These are phyloP conservation scores for Athetis lepigone DNA, from an alignment of 2,888 invertebrate genomes.

Conservation along the genomic window DNA sequence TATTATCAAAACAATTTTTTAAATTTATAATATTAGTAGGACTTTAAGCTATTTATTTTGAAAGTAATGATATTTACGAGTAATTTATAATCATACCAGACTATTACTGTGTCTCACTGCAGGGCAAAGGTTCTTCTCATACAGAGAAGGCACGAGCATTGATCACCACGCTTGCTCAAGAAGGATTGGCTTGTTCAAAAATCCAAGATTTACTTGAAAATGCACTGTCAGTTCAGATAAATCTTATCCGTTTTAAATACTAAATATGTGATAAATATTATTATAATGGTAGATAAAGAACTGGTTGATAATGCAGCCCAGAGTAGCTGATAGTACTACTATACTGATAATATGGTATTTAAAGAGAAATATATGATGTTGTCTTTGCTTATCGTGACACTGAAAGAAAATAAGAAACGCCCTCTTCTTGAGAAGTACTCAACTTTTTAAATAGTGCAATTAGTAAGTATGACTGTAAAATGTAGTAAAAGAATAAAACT, in stretches of 20 bases:
- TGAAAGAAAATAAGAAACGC: background rate
- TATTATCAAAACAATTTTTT: no score
- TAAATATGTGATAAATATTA: constrained; percentile 34
- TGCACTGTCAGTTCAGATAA: background rate
- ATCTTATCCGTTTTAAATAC: constrained; percentile 2
- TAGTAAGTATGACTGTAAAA: no score
- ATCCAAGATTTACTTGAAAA: background rate
- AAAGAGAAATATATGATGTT: constrained; percentile 26
- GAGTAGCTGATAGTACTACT: constrained; percentile 11
- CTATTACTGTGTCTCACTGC: no score
- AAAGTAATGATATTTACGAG: no score
- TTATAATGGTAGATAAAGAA: constrained; percentile 22
- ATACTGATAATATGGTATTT: constrained; percentile 18
- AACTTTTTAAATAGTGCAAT: no score
- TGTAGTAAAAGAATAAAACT: no score
- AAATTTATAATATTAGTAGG: no score
- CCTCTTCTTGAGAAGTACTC: background rate
- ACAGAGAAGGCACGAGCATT: no score
- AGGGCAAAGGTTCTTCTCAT: no score
- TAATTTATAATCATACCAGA: no score
- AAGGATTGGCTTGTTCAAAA: background rate
- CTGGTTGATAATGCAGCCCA: constrained; percentile 14
- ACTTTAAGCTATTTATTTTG: no score
- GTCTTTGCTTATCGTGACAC: constrained; percentile 3
- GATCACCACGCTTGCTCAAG: no score